These are phyloP conservation scores for Dreissena rostriformis DNA, from an alignment of 1,140 invertebrate genomes.

Conservation along the genomic window DNA sequence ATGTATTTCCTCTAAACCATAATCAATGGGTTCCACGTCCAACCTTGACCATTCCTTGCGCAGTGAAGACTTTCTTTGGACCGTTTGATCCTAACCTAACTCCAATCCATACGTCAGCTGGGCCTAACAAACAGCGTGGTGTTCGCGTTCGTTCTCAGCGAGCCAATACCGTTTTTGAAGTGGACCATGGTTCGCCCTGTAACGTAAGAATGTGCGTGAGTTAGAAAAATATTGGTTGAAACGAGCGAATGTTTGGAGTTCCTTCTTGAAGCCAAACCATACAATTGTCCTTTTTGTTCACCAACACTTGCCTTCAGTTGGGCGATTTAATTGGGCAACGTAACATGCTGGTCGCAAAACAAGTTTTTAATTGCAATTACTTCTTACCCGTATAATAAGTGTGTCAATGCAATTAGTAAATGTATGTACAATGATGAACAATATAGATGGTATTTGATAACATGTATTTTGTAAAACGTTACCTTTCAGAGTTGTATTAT, in stretches of 20 bases:
- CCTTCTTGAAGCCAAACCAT: not conserved
- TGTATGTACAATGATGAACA: not conserved
- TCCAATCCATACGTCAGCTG: not conserved
- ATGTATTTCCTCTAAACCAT: too few relatives aligned
- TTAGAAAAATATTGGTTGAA: not conserved
- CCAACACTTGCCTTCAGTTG: not conserved
- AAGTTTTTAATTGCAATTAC: too few relatives aligned
- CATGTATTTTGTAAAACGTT: not conserved
- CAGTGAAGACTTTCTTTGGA: too few relatives aligned
- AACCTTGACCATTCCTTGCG: too few relatives aligned
- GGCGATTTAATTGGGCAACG: too few relatives aligned
- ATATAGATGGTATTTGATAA: too few relatives aligned
- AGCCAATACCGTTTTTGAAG: conserved; percentile 75
- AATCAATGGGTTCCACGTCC: too few relatives aligned
- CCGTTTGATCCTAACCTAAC: too few relatives aligned
- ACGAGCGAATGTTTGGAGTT: not conserved
- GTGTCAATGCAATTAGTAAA: too few relatives aligned
- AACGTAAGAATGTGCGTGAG: conserved; percentile 26
- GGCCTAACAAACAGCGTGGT: conserved; percentile 65
- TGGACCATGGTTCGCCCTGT: conserved; percentile 75
- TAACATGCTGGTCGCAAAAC: too few relatives aligned
- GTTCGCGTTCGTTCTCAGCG: conserved; percentile 44
- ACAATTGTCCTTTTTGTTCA: not conserved
- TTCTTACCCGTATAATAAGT: too few relatives aligned
- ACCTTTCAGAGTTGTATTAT: not conserved